Percentiles rank a stretch among this genome's conserved stretches.
Conservation (phyloP, 2,113 vertebrate species). For the Muscicapa adusta region DNA sequence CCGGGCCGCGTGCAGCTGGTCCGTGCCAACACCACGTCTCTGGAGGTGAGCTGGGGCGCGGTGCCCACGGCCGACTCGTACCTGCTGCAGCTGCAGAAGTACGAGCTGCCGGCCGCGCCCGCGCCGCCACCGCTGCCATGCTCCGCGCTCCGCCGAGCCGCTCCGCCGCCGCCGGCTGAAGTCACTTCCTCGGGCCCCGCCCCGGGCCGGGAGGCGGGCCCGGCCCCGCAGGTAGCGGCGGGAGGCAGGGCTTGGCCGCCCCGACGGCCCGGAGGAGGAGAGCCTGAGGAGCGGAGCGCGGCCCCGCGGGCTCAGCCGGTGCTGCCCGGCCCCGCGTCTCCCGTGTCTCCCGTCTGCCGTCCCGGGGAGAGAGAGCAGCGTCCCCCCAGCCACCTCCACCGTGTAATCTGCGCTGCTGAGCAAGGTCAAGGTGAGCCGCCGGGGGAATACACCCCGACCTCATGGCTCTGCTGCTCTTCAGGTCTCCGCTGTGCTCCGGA, state of each 20-base stretch:
- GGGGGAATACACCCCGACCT: accelerated
- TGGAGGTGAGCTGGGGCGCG: too few relatives aligned
- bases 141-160: neutral
- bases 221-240: neutral
- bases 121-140: too few relatives aligned
- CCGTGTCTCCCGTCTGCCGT: accelerated
- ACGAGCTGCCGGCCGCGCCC: too few relatives aligned
- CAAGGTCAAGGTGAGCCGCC: neutral
- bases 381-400: accelerated
- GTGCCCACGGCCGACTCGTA: too few relatives aligned
- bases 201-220: neutral
- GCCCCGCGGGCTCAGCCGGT: too few relatives aligned
- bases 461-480: accelerated
- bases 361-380: accelerated
- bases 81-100: too few relatives aligned
- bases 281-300: neutral
- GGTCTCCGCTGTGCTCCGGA: neutral
- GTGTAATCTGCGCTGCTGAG: neutral
- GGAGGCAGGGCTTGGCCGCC: neutral
- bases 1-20: too few relatives aligned
- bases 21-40: too few relatives aligned
- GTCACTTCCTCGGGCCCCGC: slow-evolving; percentile 53
- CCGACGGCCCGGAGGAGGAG: accelerated
- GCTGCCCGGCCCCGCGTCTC: too few relatives aligned
- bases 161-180: neutral